Conservation (phyloP, 2,113 vertebrate genomes). For the Cyprinus carpio region DNA sequence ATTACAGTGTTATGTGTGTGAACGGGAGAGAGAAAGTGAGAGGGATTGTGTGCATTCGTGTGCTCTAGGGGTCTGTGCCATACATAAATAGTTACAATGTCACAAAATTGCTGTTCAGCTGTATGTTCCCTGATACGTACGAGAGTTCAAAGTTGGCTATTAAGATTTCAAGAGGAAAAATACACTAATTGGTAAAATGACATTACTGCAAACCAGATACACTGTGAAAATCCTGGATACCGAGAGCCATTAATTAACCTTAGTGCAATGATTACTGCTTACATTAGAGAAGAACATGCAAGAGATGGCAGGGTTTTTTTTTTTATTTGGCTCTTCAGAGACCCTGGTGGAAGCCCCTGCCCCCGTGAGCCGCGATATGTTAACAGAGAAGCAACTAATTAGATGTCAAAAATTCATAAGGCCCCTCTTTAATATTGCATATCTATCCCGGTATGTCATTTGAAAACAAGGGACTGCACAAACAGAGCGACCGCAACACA, state of each 20-base stretch:
- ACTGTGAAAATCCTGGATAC: conserved; percentile 64
- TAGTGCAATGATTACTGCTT: conserved; percentile 93
- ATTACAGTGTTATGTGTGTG: not conserved
- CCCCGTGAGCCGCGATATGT: conserved; percentile 93
- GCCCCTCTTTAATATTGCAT: conserved; percentile 99
- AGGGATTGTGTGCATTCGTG: conserved; percentile 29
- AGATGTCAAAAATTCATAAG: conserved; percentile 99
- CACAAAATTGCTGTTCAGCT: conserved; percentile 50
- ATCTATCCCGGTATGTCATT: conserved; percentile 95
- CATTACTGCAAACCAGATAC: conserved; percentile 61
- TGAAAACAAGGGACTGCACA: conserved; percentile 96
- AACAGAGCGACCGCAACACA: conserved; percentile 89
- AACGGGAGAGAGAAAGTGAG: conserved; percentile 5
- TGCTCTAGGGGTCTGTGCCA: conserved; percentile 44
- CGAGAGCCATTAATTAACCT: conserved; percentile 95
- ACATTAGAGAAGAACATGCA: conserved; percentile 96
- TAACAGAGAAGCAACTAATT: conserved; percentile 99
- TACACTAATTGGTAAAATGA: conserved; percentile 66
- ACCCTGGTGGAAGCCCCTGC: conserved; percentile 82
- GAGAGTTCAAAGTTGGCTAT: conserved; percentile 63
- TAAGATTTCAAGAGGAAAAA: conserved; percentile 69
- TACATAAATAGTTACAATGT: conserved; percentile 63
- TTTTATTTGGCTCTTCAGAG: conserved; percentile 91
- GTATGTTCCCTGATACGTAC: conserved; percentile 46
- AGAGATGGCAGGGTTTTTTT: conserved; percentile 82